Evolutionary conservation across 2,888 invertebrate species (phyloP).

Genomic region (Diaperis boleti): DNA sequence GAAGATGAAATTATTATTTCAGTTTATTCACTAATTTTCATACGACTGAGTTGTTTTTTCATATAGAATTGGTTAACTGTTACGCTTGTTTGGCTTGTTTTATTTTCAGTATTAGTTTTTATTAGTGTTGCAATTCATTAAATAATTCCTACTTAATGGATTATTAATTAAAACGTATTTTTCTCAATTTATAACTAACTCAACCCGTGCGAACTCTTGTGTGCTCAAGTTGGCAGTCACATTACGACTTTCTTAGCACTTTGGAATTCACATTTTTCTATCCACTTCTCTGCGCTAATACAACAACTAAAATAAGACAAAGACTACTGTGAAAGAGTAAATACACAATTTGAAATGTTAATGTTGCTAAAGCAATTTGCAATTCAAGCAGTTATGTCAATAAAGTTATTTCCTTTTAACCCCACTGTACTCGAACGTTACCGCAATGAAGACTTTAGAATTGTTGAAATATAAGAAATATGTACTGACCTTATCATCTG

Average conservation of each 20-base stretch:
- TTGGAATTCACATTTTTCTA: neutral
- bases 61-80: too few species aligned
- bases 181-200: too few species aligned
- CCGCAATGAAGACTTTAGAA: neutral
- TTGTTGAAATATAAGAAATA: neutral
- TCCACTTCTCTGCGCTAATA: neutral
- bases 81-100: too few species aligned
- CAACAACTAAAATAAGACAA: neutral
- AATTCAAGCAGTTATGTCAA: conserved; percentile 19
- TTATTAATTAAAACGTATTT: too few species aligned
- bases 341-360: conserved; percentile 10
- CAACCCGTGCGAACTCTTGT: too few species aligned
- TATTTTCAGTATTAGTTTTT: too few species aligned
- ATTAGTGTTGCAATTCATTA: too few species aligned
- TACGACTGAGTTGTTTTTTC: too few species aligned
- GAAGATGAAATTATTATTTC: conserved; percentile 5
- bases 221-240: too few species aligned
- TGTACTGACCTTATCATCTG: conserved; percentile 35
- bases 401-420: conserved; percentile 8
- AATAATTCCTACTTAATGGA: too few species aligned
- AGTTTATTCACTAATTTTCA: neutral
- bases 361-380: conserved; percentile 1
- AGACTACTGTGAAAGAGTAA: neutral
- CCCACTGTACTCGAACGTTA: neutral
- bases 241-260: neutral